phyloP scores from a whole-genome alignment of 2,797 vertebrate genomes.

The Xenentodon cancila region DNA sequence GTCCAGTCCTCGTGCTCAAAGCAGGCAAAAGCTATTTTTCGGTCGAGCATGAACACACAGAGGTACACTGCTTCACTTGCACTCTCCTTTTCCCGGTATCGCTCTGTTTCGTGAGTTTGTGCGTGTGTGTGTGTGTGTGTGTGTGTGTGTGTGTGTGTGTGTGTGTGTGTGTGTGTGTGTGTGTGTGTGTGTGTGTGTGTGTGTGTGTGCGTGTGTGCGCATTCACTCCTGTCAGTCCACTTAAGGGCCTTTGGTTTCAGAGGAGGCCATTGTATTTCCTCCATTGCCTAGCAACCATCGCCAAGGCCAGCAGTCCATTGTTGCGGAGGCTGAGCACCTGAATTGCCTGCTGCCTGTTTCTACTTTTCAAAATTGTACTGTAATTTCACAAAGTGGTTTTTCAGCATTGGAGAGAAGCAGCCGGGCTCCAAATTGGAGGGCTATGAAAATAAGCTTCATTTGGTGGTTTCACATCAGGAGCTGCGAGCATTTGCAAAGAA shows the following conservation, averaged over 20 bases:
- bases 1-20: slow-evolving; percentile 23
- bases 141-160: no score
- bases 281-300: slow-evolving; percentile 86
- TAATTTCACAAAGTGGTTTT: slow-evolving; percentile 82
- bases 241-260: slow-evolving; percentile 86
- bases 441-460: slow-evolving; percentile 70
- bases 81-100: slow-evolving; percentile 56
- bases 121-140: no score
- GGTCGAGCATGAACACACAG: slow-evolving; percentile 25
- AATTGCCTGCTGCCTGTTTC: slow-evolving; percentile 80
- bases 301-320: slow-evolving; percentile 87
- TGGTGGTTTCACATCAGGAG: slow-evolving; percentile 55
- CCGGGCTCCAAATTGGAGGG: slow-evolving; percentile 51
- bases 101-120: slow-evolving; percentile 51
- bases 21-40: slow-evolving; percentile 46
- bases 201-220: slow-evolving; percentile 47
- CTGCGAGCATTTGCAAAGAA: slow-evolving; percentile 37
- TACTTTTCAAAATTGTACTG: slow-evolving; percentile 83
- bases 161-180: no score
- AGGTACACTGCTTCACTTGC: slow-evolving; percentile 71
- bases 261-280: slow-evolving; percentile 87
- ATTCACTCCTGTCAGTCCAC: slow-evolving; percentile 81
- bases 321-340: slow-evolving; percentile 82
- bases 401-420: slow-evolving; percentile 70
- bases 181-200: slow-evolving; percentile 3